Evolutionary conservation across 2,888 invertebrate genomes (phyloP).

Genomic region (Tenthredo notha): DNA sequence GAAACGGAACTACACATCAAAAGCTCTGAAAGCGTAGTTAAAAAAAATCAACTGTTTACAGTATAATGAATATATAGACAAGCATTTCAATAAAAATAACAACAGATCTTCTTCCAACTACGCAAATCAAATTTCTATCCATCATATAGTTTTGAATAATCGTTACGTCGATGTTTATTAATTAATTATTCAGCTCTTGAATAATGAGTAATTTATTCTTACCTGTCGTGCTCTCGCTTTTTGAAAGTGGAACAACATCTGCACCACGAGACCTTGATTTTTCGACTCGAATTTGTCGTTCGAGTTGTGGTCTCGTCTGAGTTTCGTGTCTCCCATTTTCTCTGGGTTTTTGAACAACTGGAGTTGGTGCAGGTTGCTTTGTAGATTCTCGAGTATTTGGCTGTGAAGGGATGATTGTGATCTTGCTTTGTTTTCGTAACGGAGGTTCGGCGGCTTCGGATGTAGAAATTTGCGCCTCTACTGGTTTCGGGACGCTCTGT

Average conservation of each 20-base stretch:
- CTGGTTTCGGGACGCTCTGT: constrained; percentile 74
- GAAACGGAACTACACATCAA: neutral
- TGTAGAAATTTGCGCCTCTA: constrained; percentile 62
- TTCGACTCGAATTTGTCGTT: constrained; percentile 75
- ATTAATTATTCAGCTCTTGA: neutral
- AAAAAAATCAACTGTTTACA: constrained; percentile 15
- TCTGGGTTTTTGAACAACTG: constrained; percentile 64
- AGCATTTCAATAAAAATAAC: neutral
- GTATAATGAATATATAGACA: neutral
- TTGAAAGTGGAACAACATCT: constrained; percentile 72
- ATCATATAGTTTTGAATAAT: neutral
- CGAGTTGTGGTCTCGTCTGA: constrained; percentile 73
- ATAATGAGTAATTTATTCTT: constrained; percentile 52
- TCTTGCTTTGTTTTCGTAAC: constrained; percentile 76
- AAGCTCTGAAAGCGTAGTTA: constrained; percentile 7
- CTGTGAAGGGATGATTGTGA: constrained; percentile 78
- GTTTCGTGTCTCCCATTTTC: constrained; percentile 75
- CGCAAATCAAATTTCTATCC: neutral
- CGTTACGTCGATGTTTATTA: neutral
- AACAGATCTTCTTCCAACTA: constrained; percentile 15
- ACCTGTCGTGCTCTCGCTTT: constrained; percentile 76
- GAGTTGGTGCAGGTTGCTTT: constrained; percentile 35
- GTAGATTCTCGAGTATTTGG: constrained; percentile 65
- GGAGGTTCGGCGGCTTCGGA: constrained; percentile 61
- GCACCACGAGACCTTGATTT: constrained; percentile 74